Base-by-base conservation (phyloP, 2,888 invertebrate genomes). In the Dryocosmus kuriphilus region DNA sequence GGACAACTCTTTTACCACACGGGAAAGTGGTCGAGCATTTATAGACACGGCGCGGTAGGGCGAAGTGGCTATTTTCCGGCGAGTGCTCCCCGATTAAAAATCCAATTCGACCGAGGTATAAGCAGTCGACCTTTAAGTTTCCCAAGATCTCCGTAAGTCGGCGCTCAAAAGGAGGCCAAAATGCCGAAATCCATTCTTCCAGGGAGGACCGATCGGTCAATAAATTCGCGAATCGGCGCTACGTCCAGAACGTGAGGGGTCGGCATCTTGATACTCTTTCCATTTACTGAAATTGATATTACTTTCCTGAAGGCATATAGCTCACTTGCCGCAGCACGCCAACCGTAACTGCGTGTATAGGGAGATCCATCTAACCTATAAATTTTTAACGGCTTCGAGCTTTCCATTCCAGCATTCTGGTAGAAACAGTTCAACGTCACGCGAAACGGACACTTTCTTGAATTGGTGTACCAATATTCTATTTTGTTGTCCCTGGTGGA, bases 1-100 rank as follows among this genome's bases (percentile, higher is more conserved):
- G 24, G 79, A 75, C 78, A 78, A 63, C 75, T 75, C 32, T 80
- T 80, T 79, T 32, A 32, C 79, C 24, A 9, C 5, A 16, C 6
- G 30, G 27, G 27, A 82, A 88, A 89, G 89, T 86, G 89, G 88
- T 87, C 87, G 88, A 85, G 86, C 87, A 88, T 86, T 90, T 89
- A 85, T 89, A 88, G 88, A 89, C 86, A 85, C 89, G 87, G 82
- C 85, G 85, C 84, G 87, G 87, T 85, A 82, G 86, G 85, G 87
- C 89, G 86, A 88, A 91, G 90, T 91, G 91, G 91, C 90, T 91
- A 91, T 91, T 91, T 91, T 91, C 90, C 91, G 88, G 87, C 90
- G 90, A 90, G 87, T 91, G 91, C 89, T 86, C 90, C 86, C 88
- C 90, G 91, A 91, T 91, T 91, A 91, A 91, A 90, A 91, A 91